Percentiles rank a stretch among this genome's conserved stretches.
Evolutionary conservation across 2,888 invertebrate genomes (phyloP).

Genomic region (Dromius quadrimaculatus): DNA sequence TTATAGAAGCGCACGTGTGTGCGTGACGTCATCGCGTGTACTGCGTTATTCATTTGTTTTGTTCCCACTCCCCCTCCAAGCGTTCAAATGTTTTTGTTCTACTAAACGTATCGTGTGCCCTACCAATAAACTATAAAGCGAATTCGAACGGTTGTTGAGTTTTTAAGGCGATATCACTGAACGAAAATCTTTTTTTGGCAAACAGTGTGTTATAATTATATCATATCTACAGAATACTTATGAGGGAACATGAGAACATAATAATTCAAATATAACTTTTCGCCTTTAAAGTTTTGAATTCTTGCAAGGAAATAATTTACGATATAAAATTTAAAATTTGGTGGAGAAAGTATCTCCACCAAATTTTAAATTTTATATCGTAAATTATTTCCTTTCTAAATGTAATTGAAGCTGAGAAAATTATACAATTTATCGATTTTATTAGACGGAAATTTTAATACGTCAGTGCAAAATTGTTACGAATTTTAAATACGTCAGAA

Average conservation of each 20-base stretch:
- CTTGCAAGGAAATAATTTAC: neutral
- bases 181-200: too few species aligned
- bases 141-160: too few species aligned
- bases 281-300: too few species aligned
- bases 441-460: neutral
- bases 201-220: too few species aligned
- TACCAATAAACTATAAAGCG: constrained; percentile 15
- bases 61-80: constrained; percentile 30
- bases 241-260: too few species aligned
- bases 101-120: constrained; percentile 3
- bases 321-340: neutral
- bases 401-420: neutral
- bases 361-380: neutral
- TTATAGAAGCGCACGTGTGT: constrained; percentile 51
- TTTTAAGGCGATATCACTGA: too few species aligned
- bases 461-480: neutral
- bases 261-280: too few species aligned
- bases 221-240: too few species aligned
- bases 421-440: neutral
- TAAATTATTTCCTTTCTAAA: constrained; percentile 3
- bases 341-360: neutral
- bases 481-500: neutral
- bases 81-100: constrained; percentile 11
- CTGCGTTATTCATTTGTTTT: constrained; percentile 10
- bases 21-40: constrained; percentile 53